Base-by-base conservation (phyloP, 2,888 invertebrate genomes). In the Paralinhomoeus sp. region DNA sequence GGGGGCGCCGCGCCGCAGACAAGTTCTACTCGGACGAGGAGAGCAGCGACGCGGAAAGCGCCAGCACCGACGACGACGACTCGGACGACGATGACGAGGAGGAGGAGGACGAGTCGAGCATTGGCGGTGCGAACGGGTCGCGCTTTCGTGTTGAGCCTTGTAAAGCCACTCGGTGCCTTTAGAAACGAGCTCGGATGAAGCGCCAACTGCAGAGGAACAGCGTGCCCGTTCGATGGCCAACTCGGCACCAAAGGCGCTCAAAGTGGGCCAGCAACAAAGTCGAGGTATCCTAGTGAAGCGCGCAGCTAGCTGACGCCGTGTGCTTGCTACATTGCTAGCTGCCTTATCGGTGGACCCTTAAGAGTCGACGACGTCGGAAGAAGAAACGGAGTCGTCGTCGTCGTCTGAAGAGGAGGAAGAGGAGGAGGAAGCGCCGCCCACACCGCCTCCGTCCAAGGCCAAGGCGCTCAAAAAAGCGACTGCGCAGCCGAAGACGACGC, bases 181-280 rank as follows among this genome's bases (percentile, higher is more conserved):
- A 27, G 35, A 17, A 35, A 35, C n/a, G n/a, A 35, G 35, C 35
- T 7, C 7, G 35, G 35, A 35, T 5, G 35, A 27, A 12, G 12
- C 7, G 5, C 12, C 27, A 5, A 27, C 51, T 24, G 36, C 12
- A 24, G 45, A 54, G 37, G 50, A 53, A 24, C 46, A 46, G 36
- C 45, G 47, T 43, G 43, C 15, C 44, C 47, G n/a, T 43, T 45
- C 24, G 50, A 50, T n/a, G 49, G 46, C 7, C 51, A 51, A 42
- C 48, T 47, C 23, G 49, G 21, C 31, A 24, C 31, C 36, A 27
- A 65, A 75, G 80, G 2, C 41, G 33, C 12, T 40, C 27, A 24
- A 46, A 47, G 22, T 47, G 31, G 20, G 47, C 35, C 23, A 47
- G 45, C 31, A 47, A 48, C 3, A 40, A 48, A 27, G 49, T 48